Evolutionary conservation across 2,797 vertebrate genomes (phyloP), one percentile per base, ranked within the genome.

Genomic region (Tapirus indicus): DNA sequence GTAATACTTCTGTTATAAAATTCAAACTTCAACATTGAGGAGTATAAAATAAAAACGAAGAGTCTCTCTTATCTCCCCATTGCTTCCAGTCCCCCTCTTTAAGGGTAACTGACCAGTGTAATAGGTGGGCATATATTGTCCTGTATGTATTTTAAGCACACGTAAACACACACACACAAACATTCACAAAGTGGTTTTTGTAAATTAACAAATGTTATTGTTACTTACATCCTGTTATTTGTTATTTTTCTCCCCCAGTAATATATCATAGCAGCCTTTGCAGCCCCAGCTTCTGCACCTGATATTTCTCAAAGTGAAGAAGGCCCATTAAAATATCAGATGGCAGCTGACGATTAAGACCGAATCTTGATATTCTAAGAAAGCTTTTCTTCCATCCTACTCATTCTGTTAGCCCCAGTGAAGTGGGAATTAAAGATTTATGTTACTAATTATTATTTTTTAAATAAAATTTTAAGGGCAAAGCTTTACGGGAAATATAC

Each of bases 401-500:
- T 75, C 82, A 72, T 75, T 87, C 71, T 85, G 77, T 96, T 93
- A 79, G 89, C 90, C 84, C 47, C 84, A 66, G 83, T 86, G 97
- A 96, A 97, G 93, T 84, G 71, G 95, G 96, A 97, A 97, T 95
- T 91, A 96, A 98, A 97, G 95, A 98, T 98, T 97, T 95, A 97
- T 97, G 90, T 72, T 92, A 41, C 96, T 97, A 96, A 98, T 98
- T 97, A 98, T 75, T 98, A 97, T 97, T 95, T 95, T 97, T 97
- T 97, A 97, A 97, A 95, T 97, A 98, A 97, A 98, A 97, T 47
- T 74, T 94, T 95, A 92, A 97, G 97, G 97, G 95, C 92, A 94
- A 92, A 96, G 72, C 94, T 96, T 95, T 83, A 92, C 85, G 95
- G 88, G 90, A 96, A 97, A 92, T 82, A 92, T 35, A 87, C 91